Evolutionary conservation across 2,888 invertebrate genomes (phyloP), one percentile per base, ranked within the genome.

Genomic region (Macrosoma leucophasiata): DNA sequence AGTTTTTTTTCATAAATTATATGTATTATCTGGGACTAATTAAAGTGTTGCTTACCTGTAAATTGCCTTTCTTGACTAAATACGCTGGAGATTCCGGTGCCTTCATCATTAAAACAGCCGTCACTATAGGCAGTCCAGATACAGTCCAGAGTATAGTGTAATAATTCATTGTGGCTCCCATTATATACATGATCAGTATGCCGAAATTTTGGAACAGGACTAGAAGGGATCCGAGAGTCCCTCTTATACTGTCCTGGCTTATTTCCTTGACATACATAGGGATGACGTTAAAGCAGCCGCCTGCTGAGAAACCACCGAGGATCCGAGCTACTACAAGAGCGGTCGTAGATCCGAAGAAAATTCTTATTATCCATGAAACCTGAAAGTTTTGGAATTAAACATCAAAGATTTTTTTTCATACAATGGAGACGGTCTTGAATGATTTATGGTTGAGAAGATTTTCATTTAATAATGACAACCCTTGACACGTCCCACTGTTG

Each of bases 71-170:
- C 20, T 73, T 72, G 2, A 79, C 58, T 26, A 76, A 53, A 47
- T 60, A 73, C 1, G 70, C 64, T 9, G 81, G 79, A 2, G 77
- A 71, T 39, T 77, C 75, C 2, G 77, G 77, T 33, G 70, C 68
- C 38, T 58, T 63, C 7, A 65, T 19, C 55, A 78, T 62, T 9
- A 68, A 25, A 2, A 69, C 18, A 2, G 62, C 42, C 10, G 62
- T 62, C 1, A 65, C n/a, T 2, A 71, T 32, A 0, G 71, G 66
- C 2, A 75, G 34, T 9, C 54, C 48, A 1, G 70, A 12, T 1
- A 60, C 56, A 1, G 62, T 54, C 61, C 67, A 73, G 4, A 73
- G 25, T 2, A 73, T 55, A 0, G 56, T 57, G 20, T 57, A 43
- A 31, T 76, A 77, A 10, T 63, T 50, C 22, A 73, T 32, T 34